Evolutionary conservation across 2,888 invertebrate genomes (phyloP).

Genomic region (Tetragonisca angustula): DNA sequence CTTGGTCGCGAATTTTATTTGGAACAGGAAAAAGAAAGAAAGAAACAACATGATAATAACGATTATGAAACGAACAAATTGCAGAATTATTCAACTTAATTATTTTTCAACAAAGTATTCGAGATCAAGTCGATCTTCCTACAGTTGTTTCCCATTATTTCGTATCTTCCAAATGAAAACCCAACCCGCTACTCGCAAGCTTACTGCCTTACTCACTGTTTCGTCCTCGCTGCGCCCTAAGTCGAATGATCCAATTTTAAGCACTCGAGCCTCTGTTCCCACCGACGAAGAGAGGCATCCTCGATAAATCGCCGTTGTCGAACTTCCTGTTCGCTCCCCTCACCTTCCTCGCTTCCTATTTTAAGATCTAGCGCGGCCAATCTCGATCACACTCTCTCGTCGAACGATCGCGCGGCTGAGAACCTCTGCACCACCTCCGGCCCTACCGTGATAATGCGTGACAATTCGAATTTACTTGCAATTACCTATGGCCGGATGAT

Average conservation of each 20-base stretch:
- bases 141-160: too few relatives aligned
- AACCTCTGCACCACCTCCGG: slow-evolving; percentile 61
- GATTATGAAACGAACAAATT: too few relatives aligned
- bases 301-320: slow-evolving; percentile 38
- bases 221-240: neutral
- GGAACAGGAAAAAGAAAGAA: too few relatives aligned
- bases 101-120: too few relatives aligned
- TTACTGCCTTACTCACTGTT: too few relatives aligned
- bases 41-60: too few relatives aligned
- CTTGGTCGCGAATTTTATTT: too few relatives aligned
- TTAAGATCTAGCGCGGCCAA: slow-evolving; percentile 36
- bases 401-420: slow-evolving; percentile 46
- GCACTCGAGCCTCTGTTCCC: slow-evolving; percentile 36
- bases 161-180: too few relatives aligned
- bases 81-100: too few relatives aligned
- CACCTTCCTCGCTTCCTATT: slow-evolving; percentile 22
- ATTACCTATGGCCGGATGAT: slow-evolving; percentile 73
- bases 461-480: slow-evolving; percentile 78
- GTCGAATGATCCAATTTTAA: slow-evolving; percentile 32
- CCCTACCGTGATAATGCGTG: slow-evolving; percentile 76
- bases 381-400: too few relatives aligned
- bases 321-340: slow-evolving; percentile 35
- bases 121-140: too few relatives aligned
- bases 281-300: slow-evolving; percentile 15
- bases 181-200: too few relatives aligned